These are phyloP conservation scores for Orthonychiurus folsomi DNA, from an alignment of 2,888 invertebrate genomes.

Conservation along the genomic window DNA sequence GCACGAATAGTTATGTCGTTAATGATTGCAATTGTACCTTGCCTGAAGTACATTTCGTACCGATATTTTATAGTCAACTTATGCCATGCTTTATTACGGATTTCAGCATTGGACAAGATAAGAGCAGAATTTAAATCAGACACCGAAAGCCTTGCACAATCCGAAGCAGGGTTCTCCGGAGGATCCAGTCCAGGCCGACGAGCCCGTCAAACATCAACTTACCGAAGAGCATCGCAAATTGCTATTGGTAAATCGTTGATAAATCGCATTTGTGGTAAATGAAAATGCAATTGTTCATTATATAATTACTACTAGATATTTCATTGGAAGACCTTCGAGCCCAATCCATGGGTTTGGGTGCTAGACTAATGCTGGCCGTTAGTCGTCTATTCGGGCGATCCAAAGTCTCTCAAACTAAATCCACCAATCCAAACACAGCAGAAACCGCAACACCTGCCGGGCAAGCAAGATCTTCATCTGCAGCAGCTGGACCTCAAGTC, in stretches of 20 bases:
- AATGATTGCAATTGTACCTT: no score
- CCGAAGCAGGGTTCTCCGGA: slow-evolving; percentile 40
- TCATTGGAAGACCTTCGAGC: slow-evolving; percentile 37
- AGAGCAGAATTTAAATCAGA: slow-evolving; percentile 56
- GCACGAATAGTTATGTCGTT: no score
- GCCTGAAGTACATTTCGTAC: no score
- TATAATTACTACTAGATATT: slow-evolving; percentile 28
- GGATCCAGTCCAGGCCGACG: slow-evolving; percentile 27
- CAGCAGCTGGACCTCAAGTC: background rate
- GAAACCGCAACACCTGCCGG: background rate
- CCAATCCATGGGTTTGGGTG: slow-evolving; percentile 31
- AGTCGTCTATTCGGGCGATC: slow-evolving; percentile 29
- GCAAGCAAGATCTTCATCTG: background rate
- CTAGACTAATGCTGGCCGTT: slow-evolving; percentile 29
- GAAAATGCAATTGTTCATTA: slow-evolving; percentile 5
- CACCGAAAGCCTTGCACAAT: slow-evolving; percentile 47
- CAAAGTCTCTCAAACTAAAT: slow-evolving; percentile 14
- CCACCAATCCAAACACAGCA: background rate
- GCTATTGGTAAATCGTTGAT: slow-evolving; percentile 35
- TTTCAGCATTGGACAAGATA: slow-evolving; percentile 58
- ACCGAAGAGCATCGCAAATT: slow-evolving; percentile 40
- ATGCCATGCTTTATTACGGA: no score
- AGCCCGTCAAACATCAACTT: slow-evolving; percentile 29
- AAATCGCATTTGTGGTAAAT: background rate
- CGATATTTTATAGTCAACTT: no score